Percentiles rank a stretch among this genome's conserved stretches.
Conservation (phyloP, 2,113 vertebrate genomes). For the Colossoma macropomum region DNA sequence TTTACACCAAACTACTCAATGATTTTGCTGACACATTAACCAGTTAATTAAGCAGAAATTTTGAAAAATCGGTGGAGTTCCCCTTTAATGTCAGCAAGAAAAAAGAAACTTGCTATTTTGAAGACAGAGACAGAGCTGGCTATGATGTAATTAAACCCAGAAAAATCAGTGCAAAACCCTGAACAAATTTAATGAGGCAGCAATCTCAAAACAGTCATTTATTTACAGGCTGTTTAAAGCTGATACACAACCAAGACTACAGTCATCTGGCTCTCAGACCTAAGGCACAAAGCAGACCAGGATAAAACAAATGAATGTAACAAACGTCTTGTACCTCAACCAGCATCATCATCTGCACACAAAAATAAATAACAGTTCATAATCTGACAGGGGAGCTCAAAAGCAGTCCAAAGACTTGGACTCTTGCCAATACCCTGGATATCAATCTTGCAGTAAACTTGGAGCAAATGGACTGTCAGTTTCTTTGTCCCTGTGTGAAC, state of each 20-base stretch:
- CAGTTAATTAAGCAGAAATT: no score
- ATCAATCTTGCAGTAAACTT: neutral
- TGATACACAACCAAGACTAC: conserved; percentile 10
- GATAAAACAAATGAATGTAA: neutral
- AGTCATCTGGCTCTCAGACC: neutral
- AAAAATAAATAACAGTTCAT: conserved; percentile 16
- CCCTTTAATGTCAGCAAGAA: no score
- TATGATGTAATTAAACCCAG: neutral
- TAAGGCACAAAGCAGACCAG: conserved; percentile 2
- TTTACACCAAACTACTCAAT: no score
- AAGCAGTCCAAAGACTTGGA: conserved; percentile 1
- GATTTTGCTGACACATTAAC: no score
- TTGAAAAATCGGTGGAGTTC: no score
- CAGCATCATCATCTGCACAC: neutral
- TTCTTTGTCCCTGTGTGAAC: no score
- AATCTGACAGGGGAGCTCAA: neutral
- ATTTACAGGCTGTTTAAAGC: conserved; percentile 36
- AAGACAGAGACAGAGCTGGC: no score
- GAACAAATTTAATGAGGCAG: neutral
- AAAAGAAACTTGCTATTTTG: no score
- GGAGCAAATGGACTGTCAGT: no score
- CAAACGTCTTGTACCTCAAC: neutral
- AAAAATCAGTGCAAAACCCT: neutral
- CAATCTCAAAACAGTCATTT: conserved; percentile 9
- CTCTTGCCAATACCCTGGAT: neutral